These are phyloP conservation scores for Anneissia japonica DNA, from an alignment of 35 echinoderm and acorn worm species.

Conservation along the genomic window DNA sequence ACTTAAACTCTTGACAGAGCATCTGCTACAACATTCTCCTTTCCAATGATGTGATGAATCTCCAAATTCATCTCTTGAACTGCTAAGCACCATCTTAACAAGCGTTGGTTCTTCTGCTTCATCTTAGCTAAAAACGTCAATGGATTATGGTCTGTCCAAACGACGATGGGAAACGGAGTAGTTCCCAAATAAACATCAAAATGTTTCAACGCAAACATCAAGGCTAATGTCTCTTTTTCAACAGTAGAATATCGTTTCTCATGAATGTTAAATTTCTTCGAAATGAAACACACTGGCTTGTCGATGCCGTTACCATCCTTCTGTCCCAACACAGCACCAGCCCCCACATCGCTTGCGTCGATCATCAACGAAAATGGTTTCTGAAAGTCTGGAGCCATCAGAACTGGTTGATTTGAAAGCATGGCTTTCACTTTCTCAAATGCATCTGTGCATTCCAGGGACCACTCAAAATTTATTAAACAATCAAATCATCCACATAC, in stretches of 20 bases:
- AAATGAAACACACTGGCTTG: not conserved
- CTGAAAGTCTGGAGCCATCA: not conserved
- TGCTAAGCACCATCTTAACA: constrained; percentile 9
- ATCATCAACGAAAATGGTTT: constrained; percentile 21
- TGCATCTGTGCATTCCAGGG: constrained; percentile 21
- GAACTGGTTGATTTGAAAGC: not conserved
- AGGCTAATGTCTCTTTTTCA: no score
- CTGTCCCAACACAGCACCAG: not conserved
- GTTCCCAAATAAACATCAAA: no score
- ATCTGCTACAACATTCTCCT: constrained; percentile 20
- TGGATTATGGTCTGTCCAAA: not conserved
- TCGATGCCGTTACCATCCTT: not conserved
- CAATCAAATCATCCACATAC: constrained; percentile 48
- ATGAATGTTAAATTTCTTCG: not conserved
- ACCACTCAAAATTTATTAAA: constrained; percentile 15
- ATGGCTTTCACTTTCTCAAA: not conserved
- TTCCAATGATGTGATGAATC: constrained; percentile 6
- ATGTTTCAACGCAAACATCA: no score
- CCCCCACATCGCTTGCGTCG: constrained; percentile 23
- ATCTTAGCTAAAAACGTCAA: not conserved
- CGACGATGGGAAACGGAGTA: not conserved
- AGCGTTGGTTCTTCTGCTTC: constrained; percentile 14
- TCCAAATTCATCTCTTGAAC: constrained; percentile 5
- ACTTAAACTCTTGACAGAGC: constrained; percentile 4
- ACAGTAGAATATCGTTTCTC: not conserved